Evolutionary conservation across 1,140 invertebrate species (phyloP).

Genomic region (Colletes gigas): DNA sequence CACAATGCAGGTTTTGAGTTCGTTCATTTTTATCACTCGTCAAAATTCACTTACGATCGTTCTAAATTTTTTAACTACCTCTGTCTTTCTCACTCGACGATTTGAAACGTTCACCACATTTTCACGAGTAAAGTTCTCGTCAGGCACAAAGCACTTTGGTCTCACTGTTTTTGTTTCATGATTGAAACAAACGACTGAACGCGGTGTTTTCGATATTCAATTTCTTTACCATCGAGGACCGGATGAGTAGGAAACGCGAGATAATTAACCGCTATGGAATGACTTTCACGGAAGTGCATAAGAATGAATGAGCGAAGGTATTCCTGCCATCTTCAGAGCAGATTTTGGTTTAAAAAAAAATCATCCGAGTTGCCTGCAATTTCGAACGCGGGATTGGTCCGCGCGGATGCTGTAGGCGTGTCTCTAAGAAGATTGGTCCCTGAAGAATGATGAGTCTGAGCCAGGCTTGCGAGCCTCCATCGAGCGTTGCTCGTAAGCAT

Average conservation of each 20-base stretch:
- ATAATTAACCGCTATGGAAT: background rate
- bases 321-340: conserved; percentile 47
- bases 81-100: background rate
- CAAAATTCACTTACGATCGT: background rate
- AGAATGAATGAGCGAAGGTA: conserved; percentile 52
- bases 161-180: background rate
- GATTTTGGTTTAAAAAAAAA: conserved; percentile 64
- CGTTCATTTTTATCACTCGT: conserved; percentile 42
- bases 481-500: background rate
- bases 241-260: background rate
- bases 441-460: conserved; percentile 60
- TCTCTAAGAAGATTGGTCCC: conserved; percentile 65
- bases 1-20: conserved; percentile 37
- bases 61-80: background rate
- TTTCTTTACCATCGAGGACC: background rate
- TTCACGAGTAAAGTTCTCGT: conserved; percentile 5
- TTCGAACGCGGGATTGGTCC: conserved; percentile 66
- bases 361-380: conserved; percentile 49
- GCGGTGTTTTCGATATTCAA: background rate
- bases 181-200: background rate
- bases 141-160: background rate
- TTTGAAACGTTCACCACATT: background rate
- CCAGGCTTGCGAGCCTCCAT: conserved; percentile 9
- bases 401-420: conserved; percentile 66
- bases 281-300: conserved; percentile 39